These are phyloP conservation scores for Bombycilla garrulus DNA, from an alignment of 2,113 vertebrate species.

Conservation along the genomic window DNA sequence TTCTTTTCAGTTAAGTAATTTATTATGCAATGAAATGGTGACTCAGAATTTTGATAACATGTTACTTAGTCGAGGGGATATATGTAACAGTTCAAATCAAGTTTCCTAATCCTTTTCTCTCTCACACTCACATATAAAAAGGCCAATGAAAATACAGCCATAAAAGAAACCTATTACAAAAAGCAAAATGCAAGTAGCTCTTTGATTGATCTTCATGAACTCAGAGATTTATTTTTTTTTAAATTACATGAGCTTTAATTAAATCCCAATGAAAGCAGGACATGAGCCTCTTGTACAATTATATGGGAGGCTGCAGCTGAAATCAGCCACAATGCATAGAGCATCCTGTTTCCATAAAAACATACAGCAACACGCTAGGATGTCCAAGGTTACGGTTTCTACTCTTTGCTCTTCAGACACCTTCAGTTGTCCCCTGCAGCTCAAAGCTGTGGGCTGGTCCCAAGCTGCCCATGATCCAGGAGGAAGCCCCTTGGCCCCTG, in stretches of 20 bases:
- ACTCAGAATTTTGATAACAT: background rate
- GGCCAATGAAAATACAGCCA: background rate
- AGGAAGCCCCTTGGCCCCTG: background rate
- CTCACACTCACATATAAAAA: background rate
- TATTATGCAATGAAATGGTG: background rate
- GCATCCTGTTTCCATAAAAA: background rate
- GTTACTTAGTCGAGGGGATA: background rate
- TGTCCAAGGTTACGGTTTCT: background rate
- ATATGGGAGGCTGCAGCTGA: background rate
- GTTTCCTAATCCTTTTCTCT: background rate
- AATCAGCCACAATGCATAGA: background rate
- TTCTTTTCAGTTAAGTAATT: background rate
- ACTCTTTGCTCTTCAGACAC: conserved; percentile 11
- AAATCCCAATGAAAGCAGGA: background rate
- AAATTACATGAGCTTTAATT: background rate
- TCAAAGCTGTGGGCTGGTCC: background rate
- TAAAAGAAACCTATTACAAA: background rate
- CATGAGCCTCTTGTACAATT: background rate
- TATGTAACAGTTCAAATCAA: background rate
- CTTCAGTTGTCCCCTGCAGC: background rate
- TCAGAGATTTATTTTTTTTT: background rate
- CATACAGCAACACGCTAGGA: background rate
- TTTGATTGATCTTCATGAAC: background rate
- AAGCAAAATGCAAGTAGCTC: background rate
- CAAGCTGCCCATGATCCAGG: background rate